Evolutionary conservation across 2,113 vertebrate species (phyloP), one percentile per base, ranked within the genome.

Genomic region (Spheniscus mendiculus): DNA sequence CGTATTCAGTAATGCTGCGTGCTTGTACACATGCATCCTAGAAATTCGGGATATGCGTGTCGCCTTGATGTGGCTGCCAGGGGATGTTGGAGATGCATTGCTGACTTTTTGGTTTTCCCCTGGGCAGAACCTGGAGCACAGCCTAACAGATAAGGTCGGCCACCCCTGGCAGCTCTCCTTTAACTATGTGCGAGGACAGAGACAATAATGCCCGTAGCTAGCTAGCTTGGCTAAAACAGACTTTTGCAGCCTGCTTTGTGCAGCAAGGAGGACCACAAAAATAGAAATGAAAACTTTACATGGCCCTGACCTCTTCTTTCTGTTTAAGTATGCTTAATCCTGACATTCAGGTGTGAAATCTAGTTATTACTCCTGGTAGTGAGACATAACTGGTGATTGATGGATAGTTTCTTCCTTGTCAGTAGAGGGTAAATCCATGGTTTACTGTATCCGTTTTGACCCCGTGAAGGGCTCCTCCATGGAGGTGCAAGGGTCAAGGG

Each of bases 151-250:
- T 96, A 92, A 93, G 58, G 67, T 55, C 14, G 0, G 83, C 42
- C 85, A 90, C 69, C 72, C 53, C 89, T 93, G 93, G 87, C 91
- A 96, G 91, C 91, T 93, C 77, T 96, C 72, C 72, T 63, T 94
- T 59, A 36, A 50, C 90, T 62, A 4, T 40, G 36, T 74, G 53
- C 38, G 45, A 95, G 80, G 81, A 87, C 44, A 61, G 44, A 55
- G n/a, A 71, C 18, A 67, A 26, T 67, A 38, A 80, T 30, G 72
- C 69, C 89, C 4, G 1, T 81, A 27, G 12, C 71, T 83, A 36
- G 10, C 72, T 83, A 2, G 5, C 47, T 87, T 79, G 49, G 81
- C 70, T 52, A 70, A 85, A 95, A 89, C 83, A 91, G 61, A 26
- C 61, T 77, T 69, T 29, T 80, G 36, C 81, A 83, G 70, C 40